These are phyloP conservation scores for Pantherophis alleghaniensis DNA, from an alignment of 2,797 vertebrate species.

Conservation along the genomic window DNA sequence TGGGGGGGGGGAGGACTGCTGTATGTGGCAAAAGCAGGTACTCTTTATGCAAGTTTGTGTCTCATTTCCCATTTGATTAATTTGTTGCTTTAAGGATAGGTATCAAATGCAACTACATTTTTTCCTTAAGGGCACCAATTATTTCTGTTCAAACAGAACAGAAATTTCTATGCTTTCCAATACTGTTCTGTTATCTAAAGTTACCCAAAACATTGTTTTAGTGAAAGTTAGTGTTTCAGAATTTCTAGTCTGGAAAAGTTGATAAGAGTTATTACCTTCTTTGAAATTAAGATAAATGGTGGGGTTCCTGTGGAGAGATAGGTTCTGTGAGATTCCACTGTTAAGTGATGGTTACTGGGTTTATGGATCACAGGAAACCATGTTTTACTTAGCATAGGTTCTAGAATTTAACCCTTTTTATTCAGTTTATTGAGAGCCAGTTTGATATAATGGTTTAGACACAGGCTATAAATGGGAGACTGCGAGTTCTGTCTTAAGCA, in stretches of 20 bases:
- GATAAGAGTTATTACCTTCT: not conserved
- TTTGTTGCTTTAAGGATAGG: not conserved
- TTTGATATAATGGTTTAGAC: not conserved
- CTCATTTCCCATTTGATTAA: not conserved
- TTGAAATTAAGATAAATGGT: not conserved
- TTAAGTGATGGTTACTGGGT: not conserved
- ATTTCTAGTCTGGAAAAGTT: not conserved
- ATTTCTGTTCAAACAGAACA: not conserved
- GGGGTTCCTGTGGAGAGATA: not conserved
- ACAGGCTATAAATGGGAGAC: not conserved
- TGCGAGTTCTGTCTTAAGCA: not conserved
- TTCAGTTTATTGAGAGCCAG: not conserved
- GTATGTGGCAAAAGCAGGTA: not conserved
- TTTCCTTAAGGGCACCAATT: not conserved
- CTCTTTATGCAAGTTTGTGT: not conserved
- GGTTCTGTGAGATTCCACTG: not conserved
- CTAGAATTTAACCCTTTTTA: not conserved
- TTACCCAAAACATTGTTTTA: not conserved
- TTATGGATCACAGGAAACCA: not conserved
- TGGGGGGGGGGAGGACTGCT: not conserved
- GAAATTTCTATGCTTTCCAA: not conserved
- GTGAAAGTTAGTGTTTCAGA: not conserved
- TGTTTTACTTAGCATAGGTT: not conserved
- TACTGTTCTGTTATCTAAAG: not conserved
- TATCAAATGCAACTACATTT: not conserved